Evolutionary conservation across 2,113 vertebrate species (phyloP), one percentile per base, ranked within the genome.

Genomic region (Pseudopodoces humilis): DNA sequence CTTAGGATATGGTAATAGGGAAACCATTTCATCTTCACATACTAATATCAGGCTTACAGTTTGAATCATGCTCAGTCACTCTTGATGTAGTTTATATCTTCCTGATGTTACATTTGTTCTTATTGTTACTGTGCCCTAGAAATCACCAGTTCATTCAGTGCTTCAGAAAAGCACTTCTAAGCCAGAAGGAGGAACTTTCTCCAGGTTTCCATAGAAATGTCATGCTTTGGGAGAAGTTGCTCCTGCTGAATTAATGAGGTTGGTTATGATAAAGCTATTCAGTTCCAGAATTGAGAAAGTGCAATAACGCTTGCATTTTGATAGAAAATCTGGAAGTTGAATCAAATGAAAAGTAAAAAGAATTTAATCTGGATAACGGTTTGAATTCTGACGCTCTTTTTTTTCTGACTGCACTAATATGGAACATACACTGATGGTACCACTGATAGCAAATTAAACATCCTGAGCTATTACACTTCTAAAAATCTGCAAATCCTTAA

Each of bases 201-300:
- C 53, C 3, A 3, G 27, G 86, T 96, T 97, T 95, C 94, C 86
- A 94, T 79, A 96, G 95, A 96, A 91, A 97, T 94, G 46, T 41
- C 83, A 85, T 62, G 67, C 70, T 87, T 68, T 60, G 33, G 37
- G 63, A 58, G 8, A 92, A 74, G 47, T 43, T 37, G 21, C 18
- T 88, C 80, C 39, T 87, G 62, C 27, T 81, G 91, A 92, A 93
- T 94, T 93, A 92, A 94, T 92, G 87, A 83, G 18, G 30, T 33
- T 82, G 53, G 25, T 88, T 95, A 69, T 68, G 84, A 95, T 79
- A 93, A 96, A 95, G 76, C 69, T 86, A 67, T 65, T 94, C 62
- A 35, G 52, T 46, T 67, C 56, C 39, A 83, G 59, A 47, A 86
- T 2, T 64, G n/a, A 92, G 60, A 46, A 92, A 91, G 44, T 3